These are phyloP conservation scores for Atractosteus spatula DNA, from an alignment of 2,113 vertebrate genomes.

Conservation along the genomic window DNA sequence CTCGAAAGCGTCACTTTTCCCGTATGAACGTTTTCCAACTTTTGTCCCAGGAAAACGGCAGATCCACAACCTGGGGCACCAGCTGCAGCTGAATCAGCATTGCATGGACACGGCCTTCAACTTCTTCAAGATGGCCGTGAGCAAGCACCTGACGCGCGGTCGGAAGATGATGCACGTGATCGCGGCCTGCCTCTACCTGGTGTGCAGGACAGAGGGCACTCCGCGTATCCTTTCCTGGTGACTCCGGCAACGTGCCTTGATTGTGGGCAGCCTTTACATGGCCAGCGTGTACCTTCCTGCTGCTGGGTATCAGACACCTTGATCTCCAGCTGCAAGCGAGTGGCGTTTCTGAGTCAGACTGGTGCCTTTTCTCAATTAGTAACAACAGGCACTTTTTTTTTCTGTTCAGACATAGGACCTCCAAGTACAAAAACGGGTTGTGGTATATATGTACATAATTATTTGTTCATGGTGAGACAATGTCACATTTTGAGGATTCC, in stretches of 20 bases:
- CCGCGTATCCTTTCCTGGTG: conserved; percentile 84
- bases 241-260: neutral
- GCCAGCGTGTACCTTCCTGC: too few species aligned
- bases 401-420: too few species aligned
- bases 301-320: too few species aligned
- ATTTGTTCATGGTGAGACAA: too few species aligned
- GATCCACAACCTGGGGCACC: conserved; percentile 86
- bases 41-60: conserved; percentile 71
- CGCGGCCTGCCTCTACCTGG: conserved; percentile 94
- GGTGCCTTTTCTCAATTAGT: too few species aligned
- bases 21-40: conserved; percentile 8
- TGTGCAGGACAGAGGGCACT: conserved; percentile 91
- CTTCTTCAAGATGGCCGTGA: conserved; percentile 97
- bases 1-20: conserved; percentile 10
- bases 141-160: conserved; percentile 82
- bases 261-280: too few species aligned
- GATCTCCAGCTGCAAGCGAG: too few species aligned
- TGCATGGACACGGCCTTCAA: conserved; percentile 94
- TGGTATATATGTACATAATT: too few species aligned
- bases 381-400: too few species aligned
- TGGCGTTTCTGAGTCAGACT: too few species aligned
- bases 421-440: too few species aligned
- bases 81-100: conserved; percentile 92
- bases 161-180: conserved; percentile 80
- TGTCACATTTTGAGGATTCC: too few species aligned